Evolutionary conservation across 2,888 invertebrate genomes (phyloP), one percentile per base, ranked within the genome.

Genomic region (Cosmorhoe ocellata): DNA sequence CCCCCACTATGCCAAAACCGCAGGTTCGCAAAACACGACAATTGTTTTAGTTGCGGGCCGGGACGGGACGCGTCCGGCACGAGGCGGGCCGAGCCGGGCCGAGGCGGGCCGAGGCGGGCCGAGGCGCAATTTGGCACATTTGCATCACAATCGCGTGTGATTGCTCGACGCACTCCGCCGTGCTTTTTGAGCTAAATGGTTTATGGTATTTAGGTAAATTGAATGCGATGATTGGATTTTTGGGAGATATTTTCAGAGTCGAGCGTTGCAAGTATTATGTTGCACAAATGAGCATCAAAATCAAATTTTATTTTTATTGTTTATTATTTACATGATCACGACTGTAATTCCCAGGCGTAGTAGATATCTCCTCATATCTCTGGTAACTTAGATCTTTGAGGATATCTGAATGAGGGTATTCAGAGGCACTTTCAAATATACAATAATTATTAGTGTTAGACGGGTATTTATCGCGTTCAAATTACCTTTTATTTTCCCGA

Each of bases 61-160:
- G n/a, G 3, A 1, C 33, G 30, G 6, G 6, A 8, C 14, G 14
- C 18, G 33, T 2, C 3, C 33, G n/a, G 34, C 3, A 18, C 18
- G 18, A 3, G 18, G 36, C n/a, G n/a, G 31, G 2, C 18, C 4
- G 18, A 18, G 22, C 9, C 12, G 13, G 24, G 6, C 22, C 18
- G 18, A 4, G 18, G 36, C 28, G 28, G 27, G 27, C 18, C 28
- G 49, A 9, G 10, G 4, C 49, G 32, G 31, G 33, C 6, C 40
- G 40, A 2, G 27, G 36, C 41, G 71, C 76, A 76, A 79, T 81
- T 79, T 74, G 69, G 68, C 54, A 53, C 51, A 83, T 84, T 83
- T 83, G 76, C 84, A 84, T 84, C 67, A 81, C 82, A 83, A 82
- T 81, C 66, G 76, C 50, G 62, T 69, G 71, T 80, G 81, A 84